Evolutionary conservation across 1,140 invertebrate species (phyloP), one percentile per base, ranked within the genome.

Genomic region (Episyrphus balteatus): DNA sequence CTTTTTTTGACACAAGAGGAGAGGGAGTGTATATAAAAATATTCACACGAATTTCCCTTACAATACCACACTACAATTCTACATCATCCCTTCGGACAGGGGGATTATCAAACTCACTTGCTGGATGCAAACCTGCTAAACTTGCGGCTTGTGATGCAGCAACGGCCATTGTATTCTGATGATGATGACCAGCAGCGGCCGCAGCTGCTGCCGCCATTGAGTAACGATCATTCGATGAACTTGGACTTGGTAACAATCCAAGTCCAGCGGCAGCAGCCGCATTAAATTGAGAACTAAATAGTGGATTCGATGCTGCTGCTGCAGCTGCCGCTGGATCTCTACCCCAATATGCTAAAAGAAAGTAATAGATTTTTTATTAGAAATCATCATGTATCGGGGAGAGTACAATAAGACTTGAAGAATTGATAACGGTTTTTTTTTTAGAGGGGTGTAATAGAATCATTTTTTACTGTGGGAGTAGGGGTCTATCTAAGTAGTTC

Each of bases 121-220:
- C 78, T 34, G 79, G 78, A 58, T 77, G 74, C 55, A 79, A 70
- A 51, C 80, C 79, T 59, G 77, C 78, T 54, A 88, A 69, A 58
- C 82, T 85, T 32, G 84, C 84, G 26, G 84, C 84, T 69, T 87
- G 85, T 64, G 79, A 86, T 45, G 84, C 85, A 26, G 83, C 84
- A 47, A 85, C 84, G 49, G 82, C 82, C 51, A 87, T 75, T 37
- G 84, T 86, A 47, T 81, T 83, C 46, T 82, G 78, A 59, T 80
- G 79, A 52, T 79, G 77, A 59, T 77, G 77, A 21, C 72, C 73
- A 46, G 71, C 75, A 26, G 72, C 70, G 51, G 64, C 72, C 54
- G 60, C 71, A 33, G 69, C 73, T 41, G 61, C 66, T 52, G 59
- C 70, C 58, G 61, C 57, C 34, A 58, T 56, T n/a, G 59, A 62